These are phyloP conservation scores for Columba livia DNA, from an alignment of 2,113 vertebrate genomes.

Conservation along the genomic window DNA sequence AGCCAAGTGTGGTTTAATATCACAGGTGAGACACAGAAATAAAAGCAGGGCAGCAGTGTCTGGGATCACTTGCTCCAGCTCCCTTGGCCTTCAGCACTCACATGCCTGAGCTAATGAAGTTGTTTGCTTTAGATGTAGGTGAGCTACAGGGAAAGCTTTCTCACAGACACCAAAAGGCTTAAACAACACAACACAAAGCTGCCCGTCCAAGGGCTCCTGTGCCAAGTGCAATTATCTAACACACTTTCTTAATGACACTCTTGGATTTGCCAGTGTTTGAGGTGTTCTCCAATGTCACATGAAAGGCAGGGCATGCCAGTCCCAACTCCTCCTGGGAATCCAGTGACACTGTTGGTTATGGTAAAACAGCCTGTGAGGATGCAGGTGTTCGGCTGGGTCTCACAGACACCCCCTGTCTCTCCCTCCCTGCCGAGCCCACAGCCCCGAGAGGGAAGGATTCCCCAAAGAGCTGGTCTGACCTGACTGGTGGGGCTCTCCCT, in stretches of 20 bases:
- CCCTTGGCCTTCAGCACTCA: background rate
- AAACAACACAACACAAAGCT: background rate
- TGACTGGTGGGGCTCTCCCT: background rate
- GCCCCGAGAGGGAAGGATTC: background rate
- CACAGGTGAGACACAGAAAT: conserved; percentile 79
- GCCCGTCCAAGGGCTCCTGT: background rate
- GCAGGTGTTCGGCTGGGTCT: background rate
- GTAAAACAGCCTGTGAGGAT: background rate
- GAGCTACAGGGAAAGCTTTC: background rate
- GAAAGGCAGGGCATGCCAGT: background rate
- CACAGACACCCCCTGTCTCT: accelerated
- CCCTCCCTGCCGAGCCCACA: background rate
- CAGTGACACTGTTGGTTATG: background rate
- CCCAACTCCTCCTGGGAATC: background rate
- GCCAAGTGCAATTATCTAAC: conserved; percentile 32
- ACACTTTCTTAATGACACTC: background rate
- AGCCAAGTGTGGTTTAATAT: conserved; percentile 89
- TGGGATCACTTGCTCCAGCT: background rate
- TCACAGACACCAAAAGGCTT: conserved; percentile 1
- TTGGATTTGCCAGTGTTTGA: conserved; percentile 3
- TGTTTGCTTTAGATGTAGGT: conserved; percentile 44
- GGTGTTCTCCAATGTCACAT: background rate
- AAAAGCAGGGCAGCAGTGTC: background rate
- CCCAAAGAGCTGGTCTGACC: background rate
- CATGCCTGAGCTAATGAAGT: conserved; percentile 7